Evolutionary conservation across 2,113 vertebrate genomes (phyloP), one percentile per base, ranked within the genome.

Genomic region (Acrocephalus kingi): DNA sequence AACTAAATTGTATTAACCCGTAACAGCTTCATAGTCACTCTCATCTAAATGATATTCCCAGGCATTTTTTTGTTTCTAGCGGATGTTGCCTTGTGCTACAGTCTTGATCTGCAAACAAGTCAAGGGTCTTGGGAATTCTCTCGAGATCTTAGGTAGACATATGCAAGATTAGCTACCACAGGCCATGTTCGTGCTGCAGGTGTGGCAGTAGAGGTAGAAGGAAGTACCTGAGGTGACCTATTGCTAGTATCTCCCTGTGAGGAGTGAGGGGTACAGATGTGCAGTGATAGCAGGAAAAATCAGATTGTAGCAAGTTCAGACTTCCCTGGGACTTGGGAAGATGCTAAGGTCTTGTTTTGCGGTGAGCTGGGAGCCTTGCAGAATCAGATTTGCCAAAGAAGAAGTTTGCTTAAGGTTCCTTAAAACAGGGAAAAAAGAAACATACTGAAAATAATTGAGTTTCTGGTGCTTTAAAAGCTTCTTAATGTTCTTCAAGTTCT

Each of bases 391-490:
- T 87, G 66, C 48, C 68, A 56, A 33, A 69, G 80, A 72, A 41
- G 37, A 5, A 28, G 51, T 84, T 94, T 95, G 64, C 64, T 81
- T 75, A 75, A 93, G 56, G 69, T 93, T 49, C 45, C 66, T 92
- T 90, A 75, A 92, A 94, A 93, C 3, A 5, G 52, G 84, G 24
- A 1, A 15, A 61, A 84, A 67, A 87, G 90, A 78, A 88, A 76
- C 35, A 21, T 64, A n/a, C 51, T 74, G 73, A 90, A 90, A 97
- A 90, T 91, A 91, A 95, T 92, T 94, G 93, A 97, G 80, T 78
- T 96, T 93, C 58, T 84, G n/a, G 45, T 91, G 31, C 91, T 96
- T 95, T 96, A 89, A 95, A 94, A 96, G 75, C 88, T 87, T 87
- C 77, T 89, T 90, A 92, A 86, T 95, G 92, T 91, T 95, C 87